These are phyloP conservation scores for Drosophila sulfurigaster DNA, from an alignment of 1,140 invertebrate species.

Conservation along the genomic window DNA sequence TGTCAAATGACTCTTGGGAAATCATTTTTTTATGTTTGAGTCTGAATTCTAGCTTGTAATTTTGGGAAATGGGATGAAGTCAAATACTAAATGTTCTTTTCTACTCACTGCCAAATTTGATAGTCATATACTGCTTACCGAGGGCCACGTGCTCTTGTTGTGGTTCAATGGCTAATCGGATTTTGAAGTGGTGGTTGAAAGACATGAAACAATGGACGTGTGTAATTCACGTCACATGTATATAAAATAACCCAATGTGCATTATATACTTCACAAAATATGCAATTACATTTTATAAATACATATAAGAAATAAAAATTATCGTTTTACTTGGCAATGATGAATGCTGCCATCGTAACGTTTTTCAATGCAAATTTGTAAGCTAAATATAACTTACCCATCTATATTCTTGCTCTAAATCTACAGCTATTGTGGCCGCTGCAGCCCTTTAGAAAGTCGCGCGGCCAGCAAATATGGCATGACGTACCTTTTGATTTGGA, in stretches of 20 bases:
- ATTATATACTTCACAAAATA: not conserved
- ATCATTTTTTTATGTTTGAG: slow-evolving; percentile 66
- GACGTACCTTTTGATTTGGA: slow-evolving; percentile 74
- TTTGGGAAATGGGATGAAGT: slow-evolving; percentile 18
- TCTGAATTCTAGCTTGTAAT: too few relatives aligned
- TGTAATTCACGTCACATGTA: slow-evolving; percentile 61
- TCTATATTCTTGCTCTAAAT: slow-evolving; percentile 12
- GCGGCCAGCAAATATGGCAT: slow-evolving; percentile 86
- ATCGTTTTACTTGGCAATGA: slow-evolving; percentile 34
- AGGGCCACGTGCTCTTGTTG: slow-evolving; percentile 29
- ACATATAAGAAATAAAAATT: slow-evolving; percentile 32
- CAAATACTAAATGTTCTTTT: slow-evolving; percentile 43
- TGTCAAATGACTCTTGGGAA: slow-evolving; percentile 79
- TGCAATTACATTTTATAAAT: slow-evolving; percentile 4
- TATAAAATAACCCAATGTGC: slow-evolving; percentile 1
- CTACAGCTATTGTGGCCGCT: slow-evolving; percentile 89
- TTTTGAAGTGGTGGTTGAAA: slow-evolving; percentile 72
- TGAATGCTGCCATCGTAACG: too few relatives aligned
- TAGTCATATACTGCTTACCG: slow-evolving; percentile 61
- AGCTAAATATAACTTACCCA: slow-evolving; percentile 25
- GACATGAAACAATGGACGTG: slow-evolving; percentile 78
- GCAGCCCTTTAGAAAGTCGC: slow-evolving; percentile 88
- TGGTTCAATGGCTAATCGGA: slow-evolving; percentile 68
- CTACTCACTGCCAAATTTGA: slow-evolving; percentile 54
- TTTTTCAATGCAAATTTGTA: slow-evolving; percentile 14